phyloP scores from a whole-genome alignment of 2,113 vertebrate genomes.

The Herpailurus yagouaroundi region DNA sequence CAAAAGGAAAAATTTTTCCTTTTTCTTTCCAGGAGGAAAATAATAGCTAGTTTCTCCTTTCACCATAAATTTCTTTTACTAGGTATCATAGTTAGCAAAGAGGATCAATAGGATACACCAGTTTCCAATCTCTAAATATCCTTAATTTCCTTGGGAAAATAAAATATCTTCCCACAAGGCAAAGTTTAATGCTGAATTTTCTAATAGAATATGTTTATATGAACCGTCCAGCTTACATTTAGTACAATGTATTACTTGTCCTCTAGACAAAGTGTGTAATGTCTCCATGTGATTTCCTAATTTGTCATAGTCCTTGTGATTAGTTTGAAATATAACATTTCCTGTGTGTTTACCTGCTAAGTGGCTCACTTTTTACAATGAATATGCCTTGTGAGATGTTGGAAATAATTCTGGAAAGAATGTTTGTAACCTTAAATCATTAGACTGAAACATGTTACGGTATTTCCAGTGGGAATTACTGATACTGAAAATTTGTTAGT shows the following conservation, averaged over 20 bases:
- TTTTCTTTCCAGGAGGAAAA: neutral
- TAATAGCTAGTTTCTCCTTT: slow-evolving; percentile 23
- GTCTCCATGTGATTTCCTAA: slow-evolving; percentile 71
- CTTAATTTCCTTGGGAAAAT: neutral
- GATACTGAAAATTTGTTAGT: slow-evolving; percentile 64
- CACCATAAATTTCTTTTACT: slow-evolving; percentile 7
- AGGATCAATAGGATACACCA: neutral
- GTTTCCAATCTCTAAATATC: neutral
- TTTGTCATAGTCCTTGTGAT: slow-evolving; percentile 82
- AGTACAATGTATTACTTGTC: slow-evolving; percentile 23
- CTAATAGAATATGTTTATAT: slow-evolving; percentile 7
- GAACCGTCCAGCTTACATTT: neutral
- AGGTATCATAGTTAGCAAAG: neutral
- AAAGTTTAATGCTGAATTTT: slow-evolving; percentile 55
- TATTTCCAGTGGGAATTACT: slow-evolving; percentile 76
- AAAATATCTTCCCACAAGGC: slow-evolving; percentile 31
- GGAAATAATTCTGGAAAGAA: slow-evolving; percentile 75
- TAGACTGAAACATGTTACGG: slow-evolving; percentile 77
- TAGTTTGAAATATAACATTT: slow-evolving; percentile 84
- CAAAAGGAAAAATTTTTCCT: neutral
- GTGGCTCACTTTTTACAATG: slow-evolving; percentile 78
- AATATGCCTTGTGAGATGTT: slow-evolving; percentile 67
- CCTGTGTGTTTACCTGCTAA: slow-evolving; percentile 70
- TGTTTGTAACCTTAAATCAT: slow-evolving; percentile 75
- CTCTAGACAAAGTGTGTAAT: slow-evolving; percentile 74